Percentiles rank a stretch among this genome's conserved stretches.
phyloP scores from a whole-genome alignment of 2,888 invertebrate genomes.

The Cosmia pyralina region DNA sequence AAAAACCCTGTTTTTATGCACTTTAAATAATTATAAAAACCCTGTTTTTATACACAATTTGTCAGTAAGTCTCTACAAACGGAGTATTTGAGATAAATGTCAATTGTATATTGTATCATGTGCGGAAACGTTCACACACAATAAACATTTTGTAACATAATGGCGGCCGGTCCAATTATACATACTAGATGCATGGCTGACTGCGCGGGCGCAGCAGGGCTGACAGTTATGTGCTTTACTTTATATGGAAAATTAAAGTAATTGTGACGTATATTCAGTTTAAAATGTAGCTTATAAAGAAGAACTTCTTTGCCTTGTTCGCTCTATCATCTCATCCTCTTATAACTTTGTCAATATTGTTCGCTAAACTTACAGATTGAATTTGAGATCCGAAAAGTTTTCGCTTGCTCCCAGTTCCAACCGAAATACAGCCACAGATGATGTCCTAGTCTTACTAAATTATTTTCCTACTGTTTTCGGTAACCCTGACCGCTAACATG shows the following conservation, averaged over 20 bases:
- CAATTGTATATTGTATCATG: background rate
- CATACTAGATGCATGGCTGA: constrained; percentile 46
- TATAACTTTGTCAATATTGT: background rate
- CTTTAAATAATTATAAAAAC: background rate
- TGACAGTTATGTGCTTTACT: constrained; percentile 21
- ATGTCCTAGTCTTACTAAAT: background rate
- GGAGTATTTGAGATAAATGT: background rate
- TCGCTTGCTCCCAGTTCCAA: background rate
- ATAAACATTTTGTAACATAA: constrained; percentile 47
- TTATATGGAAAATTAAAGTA: background rate
- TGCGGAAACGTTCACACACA: background rate
- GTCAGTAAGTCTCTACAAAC: background rate
- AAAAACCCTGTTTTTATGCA: too few relatives aligned
- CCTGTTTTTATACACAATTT: too few relatives aligned
- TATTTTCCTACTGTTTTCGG: background rate
- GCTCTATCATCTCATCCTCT: too few relatives aligned
- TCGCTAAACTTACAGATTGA: background rate
- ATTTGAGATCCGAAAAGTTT: background rate
- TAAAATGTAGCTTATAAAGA: background rate
- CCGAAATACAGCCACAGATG: background rate
- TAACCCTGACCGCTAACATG: constrained; percentile 40
- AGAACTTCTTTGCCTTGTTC: background rate
- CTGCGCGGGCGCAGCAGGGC: constrained; percentile 52
- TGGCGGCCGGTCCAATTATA: constrained; percentile 49
- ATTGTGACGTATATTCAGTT: background rate